These are phyloP conservation scores for Cataglyphis rosenhaueri DNA, from an alignment of 2,888 invertebrate species.

Conservation along the genomic window DNA sequence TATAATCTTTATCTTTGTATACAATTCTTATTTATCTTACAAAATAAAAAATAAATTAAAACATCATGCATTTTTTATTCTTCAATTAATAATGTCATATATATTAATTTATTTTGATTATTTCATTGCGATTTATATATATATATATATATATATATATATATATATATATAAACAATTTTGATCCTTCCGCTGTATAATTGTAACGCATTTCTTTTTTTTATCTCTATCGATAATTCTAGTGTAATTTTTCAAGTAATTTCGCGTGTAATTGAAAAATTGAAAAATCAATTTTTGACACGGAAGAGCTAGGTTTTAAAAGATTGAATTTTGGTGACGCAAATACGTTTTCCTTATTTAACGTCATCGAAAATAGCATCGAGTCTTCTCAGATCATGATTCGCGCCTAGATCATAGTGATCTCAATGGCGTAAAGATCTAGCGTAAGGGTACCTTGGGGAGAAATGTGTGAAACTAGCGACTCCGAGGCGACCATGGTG, in stretches of 20 bases:
- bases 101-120: background rate
- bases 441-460: conserved; percentile 45
- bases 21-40: background rate
- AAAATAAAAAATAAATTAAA: background rate
- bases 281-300: background rate
- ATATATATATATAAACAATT: background rate
- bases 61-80: background rate
- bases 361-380: background rate
- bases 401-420: background rate
- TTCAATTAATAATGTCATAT: background rate
- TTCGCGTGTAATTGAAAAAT: background rate
- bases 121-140: background rate
- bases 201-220: background rate
- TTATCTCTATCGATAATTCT: background rate
- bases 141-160: no score
- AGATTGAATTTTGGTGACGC: background rate
- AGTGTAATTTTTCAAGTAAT: background rate
- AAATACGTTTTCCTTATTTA: background rate
- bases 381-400: conserved; percentile 32
- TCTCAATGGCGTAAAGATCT: conserved; percentile 43
- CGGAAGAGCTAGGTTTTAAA: background rate
- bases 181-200: background rate
- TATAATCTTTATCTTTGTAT: background rate
- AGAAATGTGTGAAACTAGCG: conserved; percentile 64
- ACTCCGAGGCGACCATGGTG: conserved; percentile 68